phyloP scores from a whole-genome alignment of 2,888 invertebrate species.

The Augochlorella aurata region DNA sequence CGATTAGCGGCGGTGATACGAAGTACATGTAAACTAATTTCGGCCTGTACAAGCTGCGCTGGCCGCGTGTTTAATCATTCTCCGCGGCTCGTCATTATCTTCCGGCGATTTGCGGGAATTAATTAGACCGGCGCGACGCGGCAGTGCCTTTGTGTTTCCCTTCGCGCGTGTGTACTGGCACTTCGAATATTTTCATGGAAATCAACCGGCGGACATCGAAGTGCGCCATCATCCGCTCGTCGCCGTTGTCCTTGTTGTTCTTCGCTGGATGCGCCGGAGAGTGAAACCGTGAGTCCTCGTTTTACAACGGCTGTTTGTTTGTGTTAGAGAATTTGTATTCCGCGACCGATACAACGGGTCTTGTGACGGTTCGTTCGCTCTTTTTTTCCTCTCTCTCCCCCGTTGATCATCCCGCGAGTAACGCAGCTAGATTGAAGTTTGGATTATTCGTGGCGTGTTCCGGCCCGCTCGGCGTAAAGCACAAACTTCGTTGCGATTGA shows the following conservation, averaged over 20 bases:
- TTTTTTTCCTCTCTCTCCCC: not conserved
- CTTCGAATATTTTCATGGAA: constrained; percentile 27
- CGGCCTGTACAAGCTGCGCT: not conserved
- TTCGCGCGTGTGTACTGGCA: not conserved
- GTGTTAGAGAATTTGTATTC: not conserved
- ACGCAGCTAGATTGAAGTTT: constrained; percentile 1
- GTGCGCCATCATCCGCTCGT: constrained; percentile 11
- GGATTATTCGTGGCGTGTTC: constrained; percentile 2
- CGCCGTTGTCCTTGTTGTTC: constrained; percentile 23
- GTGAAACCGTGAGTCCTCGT: constrained; percentile 26
- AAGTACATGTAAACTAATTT: constrained; percentile 28
- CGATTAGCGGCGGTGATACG: not conserved
- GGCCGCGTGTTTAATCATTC: constrained; percentile 25
- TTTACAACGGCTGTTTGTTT: not conserved
- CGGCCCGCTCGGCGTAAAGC: not conserved
- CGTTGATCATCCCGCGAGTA: not conserved
- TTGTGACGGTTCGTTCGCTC: not conserved
- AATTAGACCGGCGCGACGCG: constrained; percentile 18
- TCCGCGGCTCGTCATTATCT: constrained; percentile 30
- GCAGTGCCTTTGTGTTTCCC: not conserved
- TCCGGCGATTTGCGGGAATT: constrained; percentile 27
- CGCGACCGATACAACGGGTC: constrained; percentile 1
- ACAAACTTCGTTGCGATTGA: not conserved
- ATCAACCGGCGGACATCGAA: constrained; percentile 16
- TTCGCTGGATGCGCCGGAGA: not conserved